Evolutionary conservation across 1,140 invertebrate species (phyloP).

Genomic region (Achroia grisella): DNA sequence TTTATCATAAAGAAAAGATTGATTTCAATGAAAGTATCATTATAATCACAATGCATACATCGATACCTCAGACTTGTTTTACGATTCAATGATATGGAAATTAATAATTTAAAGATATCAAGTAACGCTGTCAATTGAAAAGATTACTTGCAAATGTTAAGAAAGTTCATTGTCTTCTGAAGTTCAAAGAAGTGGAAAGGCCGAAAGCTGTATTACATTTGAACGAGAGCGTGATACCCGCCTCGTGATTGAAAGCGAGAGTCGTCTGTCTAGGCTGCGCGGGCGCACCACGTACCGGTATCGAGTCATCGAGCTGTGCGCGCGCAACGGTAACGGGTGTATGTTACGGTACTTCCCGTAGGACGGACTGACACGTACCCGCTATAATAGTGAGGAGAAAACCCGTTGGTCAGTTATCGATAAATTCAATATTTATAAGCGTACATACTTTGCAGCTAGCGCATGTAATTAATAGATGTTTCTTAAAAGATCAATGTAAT

Average conservation of each 20-base stretch:
- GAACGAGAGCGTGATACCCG: conserved; percentile 23
- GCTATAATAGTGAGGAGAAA: conserved; percentile 10
- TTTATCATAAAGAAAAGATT: neutral
- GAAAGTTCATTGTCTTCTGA: conserved; percentile 32
- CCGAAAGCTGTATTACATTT: neutral
- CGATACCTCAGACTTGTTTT: too few relatives aligned
- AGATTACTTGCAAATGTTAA: conserved; percentile 8
- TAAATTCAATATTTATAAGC: too few relatives aligned
- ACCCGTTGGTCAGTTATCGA: neutral
- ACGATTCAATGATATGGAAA: too few relatives aligned
- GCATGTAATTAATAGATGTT: too few relatives aligned
- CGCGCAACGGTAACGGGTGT: conserved; percentile 51
- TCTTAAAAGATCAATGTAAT: too few relatives aligned
- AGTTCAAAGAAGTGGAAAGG: conserved; percentile 6
- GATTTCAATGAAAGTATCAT: neutral
- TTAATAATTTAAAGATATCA: too few relatives aligned
- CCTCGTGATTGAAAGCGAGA: conserved; percentile 55
- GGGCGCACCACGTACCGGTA: conserved; percentile 14
- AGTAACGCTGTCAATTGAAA: too few relatives aligned
- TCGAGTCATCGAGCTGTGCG: conserved; percentile 7
- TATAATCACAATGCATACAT: neutral
- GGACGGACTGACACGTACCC: conserved; percentile 15
- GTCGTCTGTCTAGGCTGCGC: conserved; percentile 49
- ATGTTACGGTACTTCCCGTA: conserved; percentile 30
- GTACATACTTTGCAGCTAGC: too few relatives aligned